Percentiles rank a stretch among this genome's conserved stretches.
phyloP scores from a whole-genome alignment of 2,113 vertebrate genomes.

The Labeo rohita region DNA sequence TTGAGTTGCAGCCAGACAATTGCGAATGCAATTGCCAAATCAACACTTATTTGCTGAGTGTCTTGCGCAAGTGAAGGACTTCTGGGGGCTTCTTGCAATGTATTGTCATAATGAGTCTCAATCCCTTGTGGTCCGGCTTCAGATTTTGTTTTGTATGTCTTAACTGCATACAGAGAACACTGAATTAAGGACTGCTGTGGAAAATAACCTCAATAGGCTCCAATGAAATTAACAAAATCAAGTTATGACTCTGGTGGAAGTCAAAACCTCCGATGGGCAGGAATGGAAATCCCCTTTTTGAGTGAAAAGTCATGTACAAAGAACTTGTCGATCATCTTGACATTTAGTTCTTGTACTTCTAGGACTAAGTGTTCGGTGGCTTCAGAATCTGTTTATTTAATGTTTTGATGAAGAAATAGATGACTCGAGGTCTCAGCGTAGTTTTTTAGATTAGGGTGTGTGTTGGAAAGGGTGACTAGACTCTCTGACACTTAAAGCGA shows the following conservation, averaged over 20 bases:
- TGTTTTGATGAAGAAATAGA: conserved; percentile 39
- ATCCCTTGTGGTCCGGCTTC: neutral
- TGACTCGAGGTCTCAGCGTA: conserved; percentile 38
- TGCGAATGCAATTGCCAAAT: conserved; percentile 32
- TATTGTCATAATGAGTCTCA: conserved; percentile 2
- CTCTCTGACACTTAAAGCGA: conserved; percentile 5
- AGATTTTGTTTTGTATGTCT: neutral
- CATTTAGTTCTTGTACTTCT: neutral
- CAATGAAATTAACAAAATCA: conserved; percentile 8
- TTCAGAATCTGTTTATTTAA: conserved; percentile 49
- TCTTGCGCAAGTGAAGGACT: conserved; percentile 18
- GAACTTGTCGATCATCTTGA: conserved; percentile 28
- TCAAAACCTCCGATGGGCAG: neutral
- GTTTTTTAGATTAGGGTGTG: conserved; percentile 54
- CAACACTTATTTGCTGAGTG: conserved; percentile 7
- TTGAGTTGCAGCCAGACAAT: neutral
- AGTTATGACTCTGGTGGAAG: neutral
- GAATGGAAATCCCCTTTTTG: conserved; percentile 33
- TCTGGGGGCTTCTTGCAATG: neutral
- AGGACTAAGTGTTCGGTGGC: conserved; percentile 20
- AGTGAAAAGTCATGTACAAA: conserved; percentile 7
- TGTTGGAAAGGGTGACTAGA: conserved; percentile 39
- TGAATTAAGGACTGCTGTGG: neutral
- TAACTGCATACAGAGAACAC: neutral
- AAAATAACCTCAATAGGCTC: neutral